A percentile compares a stretch with the other conserved stretches of the same genome.
These are phyloP conservation scores for Drosophila serrata DNA, from an alignment of 1,140 invertebrate species.

Conservation along the genomic window DNA sequence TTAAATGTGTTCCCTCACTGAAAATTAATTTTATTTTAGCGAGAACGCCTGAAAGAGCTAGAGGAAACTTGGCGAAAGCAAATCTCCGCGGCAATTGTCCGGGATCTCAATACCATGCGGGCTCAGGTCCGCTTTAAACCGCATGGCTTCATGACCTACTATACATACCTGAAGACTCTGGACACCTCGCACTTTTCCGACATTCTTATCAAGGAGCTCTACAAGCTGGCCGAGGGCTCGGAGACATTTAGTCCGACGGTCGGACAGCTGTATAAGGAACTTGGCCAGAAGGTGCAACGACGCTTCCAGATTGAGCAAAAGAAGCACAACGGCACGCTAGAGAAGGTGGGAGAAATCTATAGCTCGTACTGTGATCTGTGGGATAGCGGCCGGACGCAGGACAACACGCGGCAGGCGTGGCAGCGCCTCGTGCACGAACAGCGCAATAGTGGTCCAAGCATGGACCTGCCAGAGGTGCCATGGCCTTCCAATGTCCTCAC, in stretches of 20 bases:
- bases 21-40: constrained; percentile 54
- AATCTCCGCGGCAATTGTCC: constrained; percentile 88
- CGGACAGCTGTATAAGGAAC: constrained; percentile 87
- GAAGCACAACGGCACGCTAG: constrained; percentile 88
- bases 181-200: constrained; percentile 89
- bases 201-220: constrained; percentile 89
- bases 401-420: constrained; percentile 91
- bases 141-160: constrained; percentile 86
- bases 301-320: constrained; percentile 90
- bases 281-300: constrained; percentile 88
- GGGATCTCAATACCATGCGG: constrained; percentile 89
- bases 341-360: constrained; percentile 90
- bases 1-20: background rate
- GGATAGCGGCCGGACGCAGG: constrained; percentile 84
- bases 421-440: constrained; percentile 88
- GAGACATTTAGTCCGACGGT: constrained; percentile 92
- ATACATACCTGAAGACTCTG: constrained; percentile 91
- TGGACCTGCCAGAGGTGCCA: constrained; percentile 87
- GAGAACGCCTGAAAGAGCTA: constrained; percentile 87
- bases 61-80: constrained; percentile 89
- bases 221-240: constrained; percentile 90
- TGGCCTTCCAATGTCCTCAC: constrained; percentile 89
- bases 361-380: constrained; percentile 91
- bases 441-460: constrained; percentile 87
- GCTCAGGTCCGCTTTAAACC: constrained; percentile 85